Percentiles rank a stretch among this genome's conserved stretches.
These are phyloP conservation scores for Zaprionus obscuricornis DNA, from an alignment of 2,888 invertebrate species.

Conservation along the genomic window DNA sequence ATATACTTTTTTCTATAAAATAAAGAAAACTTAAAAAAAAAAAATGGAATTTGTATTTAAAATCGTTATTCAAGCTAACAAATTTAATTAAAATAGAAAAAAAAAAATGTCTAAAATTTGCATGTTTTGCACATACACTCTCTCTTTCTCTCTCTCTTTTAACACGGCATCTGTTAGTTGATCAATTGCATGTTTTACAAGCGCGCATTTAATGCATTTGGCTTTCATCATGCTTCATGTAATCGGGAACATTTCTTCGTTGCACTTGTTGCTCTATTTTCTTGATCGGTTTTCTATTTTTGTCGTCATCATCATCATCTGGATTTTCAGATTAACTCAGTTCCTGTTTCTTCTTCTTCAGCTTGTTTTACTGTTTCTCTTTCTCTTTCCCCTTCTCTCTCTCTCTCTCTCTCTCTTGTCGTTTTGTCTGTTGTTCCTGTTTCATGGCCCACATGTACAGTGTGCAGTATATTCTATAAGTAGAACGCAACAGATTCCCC, in stretches of 20 bases:
- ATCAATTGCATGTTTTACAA: conserved; percentile 23
- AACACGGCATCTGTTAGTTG: conserved; percentile 27
- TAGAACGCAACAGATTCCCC: conserved; percentile 25
- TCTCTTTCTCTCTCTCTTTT: too few species aligned
- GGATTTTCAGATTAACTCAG: too few species aligned
- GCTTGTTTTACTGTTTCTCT: conserved; percentile 1
- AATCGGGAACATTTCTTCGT: conserved; percentile 22
- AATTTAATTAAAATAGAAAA: too few species aligned
- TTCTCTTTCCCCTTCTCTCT: not conserved
- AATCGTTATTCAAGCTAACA: too few species aligned
- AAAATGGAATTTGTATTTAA: too few species aligned
- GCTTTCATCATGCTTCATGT: conserved; percentile 45
- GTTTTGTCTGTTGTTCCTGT: conserved; percentile 16
- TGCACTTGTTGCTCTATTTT: conserved; percentile 38
- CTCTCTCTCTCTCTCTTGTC: conserved; percentile 1
- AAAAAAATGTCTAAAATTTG: too few species aligned
- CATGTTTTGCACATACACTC: too few species aligned
- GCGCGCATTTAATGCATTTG: conserved; percentile 20
- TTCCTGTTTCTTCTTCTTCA: conserved; percentile 1
- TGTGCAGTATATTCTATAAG: conserved; percentile 32
- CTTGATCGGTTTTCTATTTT: conserved; percentile 17
- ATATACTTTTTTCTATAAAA: conserved; percentile 19
- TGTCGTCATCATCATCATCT: too few species aligned
- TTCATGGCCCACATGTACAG: conserved; percentile 31
- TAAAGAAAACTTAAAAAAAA: too few species aligned